phyloP scores from a whole-genome alignment of 2,888 invertebrate species.

The Pheosia gnoma region DNA sequence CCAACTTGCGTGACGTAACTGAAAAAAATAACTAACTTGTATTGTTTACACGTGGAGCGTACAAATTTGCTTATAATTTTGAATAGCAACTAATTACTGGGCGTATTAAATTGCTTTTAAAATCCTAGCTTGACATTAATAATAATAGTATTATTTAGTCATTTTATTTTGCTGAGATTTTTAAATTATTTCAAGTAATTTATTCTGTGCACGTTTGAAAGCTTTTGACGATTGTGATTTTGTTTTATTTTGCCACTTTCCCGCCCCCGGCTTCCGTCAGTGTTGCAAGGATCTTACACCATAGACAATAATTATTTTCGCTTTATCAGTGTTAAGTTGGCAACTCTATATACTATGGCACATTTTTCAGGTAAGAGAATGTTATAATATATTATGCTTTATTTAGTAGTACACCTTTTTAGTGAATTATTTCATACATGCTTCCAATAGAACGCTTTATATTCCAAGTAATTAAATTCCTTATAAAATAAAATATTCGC shows the following conservation, averaged over 20 bases:
- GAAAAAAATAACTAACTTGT: too few species aligned
- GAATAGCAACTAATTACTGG: not conserved
- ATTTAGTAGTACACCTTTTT: constrained; percentile 42
- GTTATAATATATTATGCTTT: constrained; percentile 47
- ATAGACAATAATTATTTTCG: constrained; percentile 53
- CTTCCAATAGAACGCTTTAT: constrained; percentile 46
- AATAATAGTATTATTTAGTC: not conserved
- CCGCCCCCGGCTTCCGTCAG: constrained; percentile 54
- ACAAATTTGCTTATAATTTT: not conserved
- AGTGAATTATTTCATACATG: constrained; percentile 71
- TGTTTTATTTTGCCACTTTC: constrained; percentile 72
- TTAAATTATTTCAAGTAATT: constrained; percentile 13
- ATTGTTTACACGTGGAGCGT: not conserved
- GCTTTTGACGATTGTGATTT: constrained; percentile 84
- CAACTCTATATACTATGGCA: constrained; percentile 51
- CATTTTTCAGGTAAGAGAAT: constrained; percentile 63
- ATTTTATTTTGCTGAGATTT: not conserved
- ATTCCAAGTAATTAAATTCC: not conserved
- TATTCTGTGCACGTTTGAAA: constrained; percentile 79
- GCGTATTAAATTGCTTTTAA: constrained; percentile 7
- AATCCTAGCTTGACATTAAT: constrained; percentile 18
- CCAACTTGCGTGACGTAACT: too few species aligned
- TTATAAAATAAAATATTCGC: not conserved
- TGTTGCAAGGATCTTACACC: constrained; percentile 59
- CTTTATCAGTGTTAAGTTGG: constrained; percentile 56